Evolutionary conservation across 2,797 vertebrate genomes (phyloP), one percentile per base, ranked within the genome.

Genomic region (Discoglossus pictus): DNA sequence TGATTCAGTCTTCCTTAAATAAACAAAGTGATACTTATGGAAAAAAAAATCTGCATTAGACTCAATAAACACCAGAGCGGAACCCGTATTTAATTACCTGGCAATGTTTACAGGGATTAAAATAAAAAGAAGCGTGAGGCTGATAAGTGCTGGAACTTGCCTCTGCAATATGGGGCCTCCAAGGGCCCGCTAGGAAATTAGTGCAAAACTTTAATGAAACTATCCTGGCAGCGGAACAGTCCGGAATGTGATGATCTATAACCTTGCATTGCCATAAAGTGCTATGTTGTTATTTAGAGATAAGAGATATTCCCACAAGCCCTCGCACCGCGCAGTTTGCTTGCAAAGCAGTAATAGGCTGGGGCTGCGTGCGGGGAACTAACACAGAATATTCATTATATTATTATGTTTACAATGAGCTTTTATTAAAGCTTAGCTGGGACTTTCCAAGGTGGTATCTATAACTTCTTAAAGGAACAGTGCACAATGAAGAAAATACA

Each of bases 151-250:
- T 31, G 31, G n/a, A 55, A 61, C 42, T 56, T 62, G 58, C 48
- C 39, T 31, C 42, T 31, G 59, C 43, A 24, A 12, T 47, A 48
- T 23, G 39, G 16, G 27, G 31, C 47, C 67, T 56, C 67, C 4
- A 36, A 62, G 59, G 67, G 50, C 31, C 51, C 38, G 16, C 50
- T 39, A 25, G 16, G 24, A 69, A 55, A 69, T 69, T 61, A 69
- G 40, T 69, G 50, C 67, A 69, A 69, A 53, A 69, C 39, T 69
- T 60, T 68, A 68, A 68, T 68, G 39, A 68, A 68, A 61, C 27
- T 68, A 20, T 18, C 16, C 34, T 51, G 50, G 59, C 42, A 55
- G 21, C 4, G 3, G 11, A 62, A 48, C 59, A 40, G 59, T 47
- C 16, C 36, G 55, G 55, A 48, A 62, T 31, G 39, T 46, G 38